phyloP scores from a whole-genome alignment of 2,888 invertebrate species.

The Eurois occulta region DNA sequence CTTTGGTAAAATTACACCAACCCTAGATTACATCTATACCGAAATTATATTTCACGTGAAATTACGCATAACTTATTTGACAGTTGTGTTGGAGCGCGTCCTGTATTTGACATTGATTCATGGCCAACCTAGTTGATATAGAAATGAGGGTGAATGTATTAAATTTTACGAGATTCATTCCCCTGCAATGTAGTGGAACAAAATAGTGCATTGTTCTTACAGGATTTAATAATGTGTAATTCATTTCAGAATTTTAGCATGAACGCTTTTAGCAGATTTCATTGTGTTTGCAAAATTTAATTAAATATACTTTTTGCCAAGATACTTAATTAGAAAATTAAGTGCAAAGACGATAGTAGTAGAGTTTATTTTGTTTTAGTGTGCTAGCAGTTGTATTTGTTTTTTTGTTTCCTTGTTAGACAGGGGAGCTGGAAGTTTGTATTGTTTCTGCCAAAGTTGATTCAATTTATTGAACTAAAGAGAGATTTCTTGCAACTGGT shows the following conservation, averaged over 20 bases:
- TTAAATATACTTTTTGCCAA: slow-evolving; percentile 30
- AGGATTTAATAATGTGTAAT: slow-evolving; percentile 58
- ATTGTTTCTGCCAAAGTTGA: slow-evolving; percentile 22
- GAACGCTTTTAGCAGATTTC: slow-evolving; percentile 33
- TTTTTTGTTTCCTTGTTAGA: slow-evolving; percentile 28
- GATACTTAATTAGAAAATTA: slow-evolving; percentile 33
- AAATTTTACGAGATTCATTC: slow-evolving; percentile 68
- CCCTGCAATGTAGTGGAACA: slow-evolving; percentile 72
- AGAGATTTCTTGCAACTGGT: slow-evolving; percentile 14
- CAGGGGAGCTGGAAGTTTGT: slow-evolving; percentile 8
- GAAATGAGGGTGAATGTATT: slow-evolving; percentile 57
- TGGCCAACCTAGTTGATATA: slow-evolving; percentile 55
- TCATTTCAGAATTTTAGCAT: slow-evolving; percentile 58
- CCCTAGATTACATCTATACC: slow-evolving; percentile 56
- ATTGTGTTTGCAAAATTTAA: slow-evolving; percentile 37
- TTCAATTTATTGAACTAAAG: slow-evolving; percentile 12
- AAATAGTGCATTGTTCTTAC: slow-evolving; percentile 68
- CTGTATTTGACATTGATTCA: slow-evolving; percentile 69
- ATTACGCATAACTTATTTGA: slow-evolving; percentile 70
- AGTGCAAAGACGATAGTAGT: slow-evolving; percentile 14
- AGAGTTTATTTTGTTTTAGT: slow-evolving; percentile 1
- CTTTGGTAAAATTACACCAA: slow-evolving; percentile 35
- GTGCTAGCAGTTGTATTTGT: slow-evolving; percentile 8
- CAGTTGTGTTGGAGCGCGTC: slow-evolving; percentile 62
- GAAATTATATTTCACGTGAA: slow-evolving; percentile 62